phyloP scores from a whole-genome alignment of 2,797 vertebrate genomes.

The Clamator glandarius region DNA sequence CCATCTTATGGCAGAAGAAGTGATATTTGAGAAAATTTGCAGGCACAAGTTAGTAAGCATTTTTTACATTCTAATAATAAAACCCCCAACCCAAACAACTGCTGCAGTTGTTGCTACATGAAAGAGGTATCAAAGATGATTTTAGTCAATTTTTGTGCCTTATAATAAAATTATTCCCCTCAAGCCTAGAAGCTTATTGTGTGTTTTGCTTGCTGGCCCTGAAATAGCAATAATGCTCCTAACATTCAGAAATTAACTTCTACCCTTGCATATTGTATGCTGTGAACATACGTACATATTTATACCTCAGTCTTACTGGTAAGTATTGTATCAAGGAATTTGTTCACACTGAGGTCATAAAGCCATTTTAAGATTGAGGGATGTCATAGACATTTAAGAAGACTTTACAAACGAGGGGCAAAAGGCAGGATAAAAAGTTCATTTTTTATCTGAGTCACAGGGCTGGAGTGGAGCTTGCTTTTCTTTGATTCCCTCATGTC shows the following conservation, averaged over 20 bases:
- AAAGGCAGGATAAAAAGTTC: neutral
- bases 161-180: neutral
- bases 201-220: neutral
- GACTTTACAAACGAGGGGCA: neutral
- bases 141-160: neutral
- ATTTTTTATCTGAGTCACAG: neutral
- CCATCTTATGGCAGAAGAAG: neutral
- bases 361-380: neutral
- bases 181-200: fast-evolving
- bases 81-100: neutral
- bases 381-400: neutral
- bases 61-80: neutral
- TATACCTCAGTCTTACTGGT: neutral
- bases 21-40: neutral
- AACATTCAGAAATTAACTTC: neutral
- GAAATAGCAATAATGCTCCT: neutral
- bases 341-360: neutral
- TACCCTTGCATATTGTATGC: neutral
- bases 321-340: fast-evolving
- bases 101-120: neutral
- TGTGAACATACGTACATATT: neutral
- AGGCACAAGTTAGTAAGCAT: neutral
- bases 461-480: neutral
- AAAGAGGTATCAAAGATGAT: neutral
- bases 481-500: neutral